Evolutionary conservation across 2,113 vertebrate species (phyloP).

Genomic region (Leucopternis melanops): DNA sequence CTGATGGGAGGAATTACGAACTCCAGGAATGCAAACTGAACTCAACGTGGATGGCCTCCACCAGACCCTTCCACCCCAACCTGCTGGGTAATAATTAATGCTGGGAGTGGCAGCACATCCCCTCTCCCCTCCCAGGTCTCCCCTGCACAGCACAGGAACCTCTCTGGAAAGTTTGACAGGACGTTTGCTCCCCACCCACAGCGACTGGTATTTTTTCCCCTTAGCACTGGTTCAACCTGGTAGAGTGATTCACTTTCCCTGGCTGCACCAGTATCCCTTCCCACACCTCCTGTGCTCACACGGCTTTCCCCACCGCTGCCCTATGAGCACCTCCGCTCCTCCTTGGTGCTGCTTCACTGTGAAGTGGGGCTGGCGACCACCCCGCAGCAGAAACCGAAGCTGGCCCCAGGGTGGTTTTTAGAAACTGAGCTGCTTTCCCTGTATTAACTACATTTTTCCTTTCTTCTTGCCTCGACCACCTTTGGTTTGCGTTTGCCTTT

Average conservation of each 20-base stretch:
- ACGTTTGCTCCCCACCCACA: neutral
- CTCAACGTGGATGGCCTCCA: neutral
- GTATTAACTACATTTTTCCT: neutral
- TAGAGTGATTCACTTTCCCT: neutral
- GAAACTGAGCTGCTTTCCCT: neutral
- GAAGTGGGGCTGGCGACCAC: rapidly evolving
- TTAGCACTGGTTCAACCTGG: neutral
- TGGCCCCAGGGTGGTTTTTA: neutral
- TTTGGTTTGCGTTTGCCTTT: neutral
- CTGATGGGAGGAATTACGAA: neutral
- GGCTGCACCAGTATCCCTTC: neutral
- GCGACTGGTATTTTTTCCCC: conserved; percentile 2
- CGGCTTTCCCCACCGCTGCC: rapidly evolving
- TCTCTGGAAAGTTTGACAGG: conserved; percentile 49
- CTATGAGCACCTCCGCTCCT: neutral
- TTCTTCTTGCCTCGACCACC: neutral
- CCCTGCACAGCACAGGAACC: neutral
- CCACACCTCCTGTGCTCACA: neutral
- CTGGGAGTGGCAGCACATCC: neutral
- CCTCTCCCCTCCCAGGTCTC: conserved; percentile 22
- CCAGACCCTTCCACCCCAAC: neutral
- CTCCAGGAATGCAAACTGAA: neutral
- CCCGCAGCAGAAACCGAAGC: neutral
- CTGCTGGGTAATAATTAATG: conserved; percentile 5
- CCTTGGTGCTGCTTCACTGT: neutral